These are phyloP conservation scores for Drosophila ironensis DNA, from an alignment of 1,140 invertebrate genomes.

Conservation along the genomic window DNA sequence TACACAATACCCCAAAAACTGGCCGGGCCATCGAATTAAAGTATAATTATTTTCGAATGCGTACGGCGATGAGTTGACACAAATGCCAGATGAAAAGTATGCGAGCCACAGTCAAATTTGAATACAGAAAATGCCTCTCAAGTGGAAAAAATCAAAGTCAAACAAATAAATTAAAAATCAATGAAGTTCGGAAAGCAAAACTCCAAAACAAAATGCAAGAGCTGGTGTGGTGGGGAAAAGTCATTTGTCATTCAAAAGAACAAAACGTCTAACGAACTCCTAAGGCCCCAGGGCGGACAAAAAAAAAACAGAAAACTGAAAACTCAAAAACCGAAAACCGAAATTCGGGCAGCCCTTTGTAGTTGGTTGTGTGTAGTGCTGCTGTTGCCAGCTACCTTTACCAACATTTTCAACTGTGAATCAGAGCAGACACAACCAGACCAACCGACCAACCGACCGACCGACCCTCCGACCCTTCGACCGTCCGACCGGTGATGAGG, in stretches of 20 bases:
- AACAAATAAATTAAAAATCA: constrained; percentile 80
- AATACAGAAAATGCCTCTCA: constrained; percentile 23
- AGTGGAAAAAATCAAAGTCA: constrained; percentile 65
- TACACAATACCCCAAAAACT: constrained; percentile 59
- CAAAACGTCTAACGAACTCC: constrained; percentile 78
- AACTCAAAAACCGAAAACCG: constrained; percentile 23
- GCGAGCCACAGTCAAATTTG: constrained; percentile 34
- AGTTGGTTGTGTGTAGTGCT: constrained; percentile 22
- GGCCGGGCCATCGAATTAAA: constrained; percentile 66
- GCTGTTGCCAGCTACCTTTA: constrained; percentile 38
- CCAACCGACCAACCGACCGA: too few relatives aligned
- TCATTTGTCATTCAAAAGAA: constrained; percentile 75
- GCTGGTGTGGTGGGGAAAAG: constrained; percentile 55
- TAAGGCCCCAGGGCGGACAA: not conserved
- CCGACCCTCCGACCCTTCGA: too few relatives aligned
- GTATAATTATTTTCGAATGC: constrained; percentile 76
- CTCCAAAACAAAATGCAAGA: constrained; percentile 6
- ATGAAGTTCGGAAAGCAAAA: constrained; percentile 50
- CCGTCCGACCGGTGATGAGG: constrained; percentile 31
- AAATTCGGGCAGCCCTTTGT: constrained; percentile 54
- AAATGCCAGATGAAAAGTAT: constrained; percentile 30
- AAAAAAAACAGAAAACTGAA: too few relatives aligned
- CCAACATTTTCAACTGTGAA: constrained; percentile 67
- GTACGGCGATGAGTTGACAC: constrained; percentile 66
- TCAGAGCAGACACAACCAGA: constrained; percentile 68